Conservation (phyloP, 2,888 invertebrate genomes). For the Hemicrepidius hirtus region DNA sequence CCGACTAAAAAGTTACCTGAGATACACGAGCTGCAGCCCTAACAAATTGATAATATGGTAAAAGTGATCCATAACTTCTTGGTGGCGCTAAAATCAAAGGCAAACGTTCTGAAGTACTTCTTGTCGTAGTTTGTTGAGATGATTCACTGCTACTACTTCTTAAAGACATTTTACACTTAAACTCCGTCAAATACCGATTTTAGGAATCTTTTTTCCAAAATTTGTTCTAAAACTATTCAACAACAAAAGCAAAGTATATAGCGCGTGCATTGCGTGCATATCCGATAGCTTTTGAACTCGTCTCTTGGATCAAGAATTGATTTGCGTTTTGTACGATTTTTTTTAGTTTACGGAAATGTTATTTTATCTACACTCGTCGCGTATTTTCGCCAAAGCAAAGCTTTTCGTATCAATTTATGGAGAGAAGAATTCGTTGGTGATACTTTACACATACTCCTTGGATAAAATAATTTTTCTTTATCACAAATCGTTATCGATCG, state of each 20-base stretch:
- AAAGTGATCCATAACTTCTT: slow-evolving; percentile 77
- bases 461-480: background rate
- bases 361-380: background rate
- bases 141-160: slow-evolving; percentile 21
- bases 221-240: background rate
- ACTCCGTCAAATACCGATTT: slow-evolving; percentile 1
- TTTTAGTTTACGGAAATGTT: background rate
- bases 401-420: too few species aligned
- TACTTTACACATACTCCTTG: background rate
- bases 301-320: background rate
- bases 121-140: background rate
- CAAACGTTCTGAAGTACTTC: slow-evolving; percentile 59
- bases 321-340: background rate
- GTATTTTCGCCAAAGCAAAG: background rate
- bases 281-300: slow-evolving; percentile 19
- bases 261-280: background rate
- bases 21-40: slow-evolving; percentile 72
- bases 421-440: too few species aligned
- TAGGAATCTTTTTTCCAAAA: background rate
- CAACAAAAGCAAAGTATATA: background rate
- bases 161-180: slow-evolving; percentile 10
- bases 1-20: slow-evolving; percentile 53
- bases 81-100: slow-evolving; percentile 69
- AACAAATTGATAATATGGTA: slow-evolving; percentile 78
- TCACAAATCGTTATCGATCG: background rate